Base-by-base conservation (phyloP, 2,888 invertebrate species). In the Sarcophaga caerulescens region DNA sequence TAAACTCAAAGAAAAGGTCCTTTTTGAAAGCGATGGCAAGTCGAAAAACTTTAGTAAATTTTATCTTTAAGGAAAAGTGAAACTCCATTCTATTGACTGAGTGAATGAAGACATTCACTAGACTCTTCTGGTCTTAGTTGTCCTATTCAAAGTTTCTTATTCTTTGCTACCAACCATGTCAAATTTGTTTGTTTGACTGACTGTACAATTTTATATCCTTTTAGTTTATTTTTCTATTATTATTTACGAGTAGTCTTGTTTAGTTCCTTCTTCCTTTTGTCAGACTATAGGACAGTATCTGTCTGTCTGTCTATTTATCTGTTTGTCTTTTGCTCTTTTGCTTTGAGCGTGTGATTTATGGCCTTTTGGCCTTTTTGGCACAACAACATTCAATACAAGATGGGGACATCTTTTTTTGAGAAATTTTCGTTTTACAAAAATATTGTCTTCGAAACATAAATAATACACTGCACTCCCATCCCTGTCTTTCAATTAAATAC, bases 331-430 rank as follows among this genome's bases (percentile, higher is more conserved):
- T 76, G 35, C 63, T 84, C n/a, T 66, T 66, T 44, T 11, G 3
- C 45, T 52, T 77, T 45, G 14, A 19, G 69, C 17, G 23, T 63
- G 84, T 86, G 86, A 86, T 86, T 86, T 86, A 86, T 86, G 84
- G 62, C 83, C 60, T 69, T 52, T 86, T 77, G 69, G 83, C 81
- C 86, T 83, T 81, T 85, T 84, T 86, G 85, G 83, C 85, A 86
- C 77, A 81, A 86, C 77, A 81, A 71, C 70, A 84, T 79, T 70
- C 35, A 70, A 75, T 75, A 75, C 65, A 45, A 75, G 63, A 70
- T 70, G 70, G 65, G 65, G 47, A 65, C 77, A 60, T 10, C 35
- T 35, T 47, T 77, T 82, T 75, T 60, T n/a, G n/a, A 79, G 47
- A 84, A 74, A 75, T 79, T 79, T 78, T 70, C 74, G 79, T 84